Base-by-base conservation (phyloP, 1,140 invertebrate species). In the Pachyrhynchus sulphureomaculatus region DNA sequence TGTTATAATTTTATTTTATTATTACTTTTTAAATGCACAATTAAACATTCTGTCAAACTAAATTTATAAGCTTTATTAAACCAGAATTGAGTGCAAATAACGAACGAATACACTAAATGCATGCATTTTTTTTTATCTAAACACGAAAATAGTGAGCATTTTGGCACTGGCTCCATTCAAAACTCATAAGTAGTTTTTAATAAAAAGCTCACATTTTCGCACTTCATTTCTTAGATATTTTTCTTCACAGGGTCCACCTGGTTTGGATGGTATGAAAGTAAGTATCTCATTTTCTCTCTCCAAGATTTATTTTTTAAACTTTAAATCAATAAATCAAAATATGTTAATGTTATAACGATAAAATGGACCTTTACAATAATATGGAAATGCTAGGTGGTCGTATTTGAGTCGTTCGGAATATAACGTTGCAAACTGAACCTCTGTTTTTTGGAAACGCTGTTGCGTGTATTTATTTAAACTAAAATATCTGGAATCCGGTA, bases 211-310 rank as follows among this genome's bases (percentile, higher is more conserved):
- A 58, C 62, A 67, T 70, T 74, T 69, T 67, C 66, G 65, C 62
- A 58, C 63, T 64, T 71, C 72, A 68, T 67, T 71, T 72, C 74
- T 75, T 64, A 68, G 63, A 76, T 76, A 53, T 72, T 74, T 71
- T 69, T 73, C 65, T 74, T 80, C 81, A 72, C 77, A 88, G 87
- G 87, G 87, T 62, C 86, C 84, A 26, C 84, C 86, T 37, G 86
- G 86, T 61, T 77, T 88, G 67, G 86, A 88, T 79, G 86, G 86
- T 73, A 87, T 87, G 83, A 88, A 88, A 83, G 86, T 87, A 81
- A 78, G 76, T 73, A 59, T 62, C 0, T 4, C 23, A 26, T 15
- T 42, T 9, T 23, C 4, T 2, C 18, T 26, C 2, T 36, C 18
- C 39, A 15, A n/a, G 3, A 34, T 10, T 36, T 10, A 10, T 39